Percentiles rank a stretch among this genome's conserved stretches.
Evolutionary conservation across 2,797 vertebrate genomes (phyloP).

Genomic region (Pipistrellus kuhlii): DNA sequence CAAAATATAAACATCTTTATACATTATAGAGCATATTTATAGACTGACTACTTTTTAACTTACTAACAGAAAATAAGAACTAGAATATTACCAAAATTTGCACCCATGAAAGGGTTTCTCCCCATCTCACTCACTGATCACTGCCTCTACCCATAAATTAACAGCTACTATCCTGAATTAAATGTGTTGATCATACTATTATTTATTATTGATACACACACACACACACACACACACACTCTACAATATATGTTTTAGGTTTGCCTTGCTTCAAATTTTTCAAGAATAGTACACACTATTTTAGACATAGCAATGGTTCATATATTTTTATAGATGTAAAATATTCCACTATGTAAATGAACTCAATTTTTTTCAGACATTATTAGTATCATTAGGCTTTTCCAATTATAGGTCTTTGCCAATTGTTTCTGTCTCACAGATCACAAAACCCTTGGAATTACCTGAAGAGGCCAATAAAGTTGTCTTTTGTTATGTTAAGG

Average conservation of each 20-base stretch:
- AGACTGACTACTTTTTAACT: not conserved
- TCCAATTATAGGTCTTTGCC: not conserved
- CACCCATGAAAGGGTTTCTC: not conserved
- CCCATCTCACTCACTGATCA: not conserved
- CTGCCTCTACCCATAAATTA: not conserved
- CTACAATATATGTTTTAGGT: not conserved
- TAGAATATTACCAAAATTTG: not conserved
- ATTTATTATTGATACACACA: not conserved
- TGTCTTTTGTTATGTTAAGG: not conserved
- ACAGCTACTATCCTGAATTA: not conserved
- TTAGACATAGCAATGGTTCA: not conserved
- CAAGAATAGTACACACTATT: not conserved
- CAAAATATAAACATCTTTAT: not conserved
- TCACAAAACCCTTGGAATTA: not conserved
- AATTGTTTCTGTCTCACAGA: not conserved
- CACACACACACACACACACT: too few species aligned
- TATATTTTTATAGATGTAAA: not conserved
- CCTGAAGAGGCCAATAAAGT: not conserved
- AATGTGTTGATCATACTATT: not conserved
- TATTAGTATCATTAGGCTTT: not conserved
- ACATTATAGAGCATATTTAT: not conserved
- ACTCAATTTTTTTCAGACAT: not conserved
- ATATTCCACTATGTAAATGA: not conserved
- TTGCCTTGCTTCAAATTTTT: conserved; percentile 3
- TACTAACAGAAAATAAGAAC: not conserved